phyloP scores from a whole-genome alignment of 2,113 vertebrate genomes.

The Sclerurus mexicanus region DNA sequence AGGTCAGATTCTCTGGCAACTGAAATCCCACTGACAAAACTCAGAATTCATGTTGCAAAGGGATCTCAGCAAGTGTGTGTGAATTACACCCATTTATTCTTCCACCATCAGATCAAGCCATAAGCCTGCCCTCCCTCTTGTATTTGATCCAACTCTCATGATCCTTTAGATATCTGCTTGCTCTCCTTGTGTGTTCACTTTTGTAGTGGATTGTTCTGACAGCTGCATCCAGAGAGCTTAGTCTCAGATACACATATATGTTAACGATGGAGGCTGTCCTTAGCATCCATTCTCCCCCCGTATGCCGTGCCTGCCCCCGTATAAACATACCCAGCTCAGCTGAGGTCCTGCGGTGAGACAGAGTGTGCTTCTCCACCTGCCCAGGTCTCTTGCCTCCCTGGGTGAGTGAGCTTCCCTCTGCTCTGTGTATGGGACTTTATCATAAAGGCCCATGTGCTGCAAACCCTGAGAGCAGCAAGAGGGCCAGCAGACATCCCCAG shows the following conservation, averaged over 20 bases:
- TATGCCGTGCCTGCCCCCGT: background rate
- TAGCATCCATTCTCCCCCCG: background rate
- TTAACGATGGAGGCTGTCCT: background rate
- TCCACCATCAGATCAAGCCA: background rate
- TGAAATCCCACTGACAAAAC: background rate
- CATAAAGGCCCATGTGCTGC: background rate
- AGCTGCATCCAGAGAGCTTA: background rate
- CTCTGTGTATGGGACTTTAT: background rate
- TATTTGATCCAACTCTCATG: background rate
- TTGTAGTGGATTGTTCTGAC: background rate
- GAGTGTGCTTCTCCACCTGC: background rate
- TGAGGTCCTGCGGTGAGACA: background rate
- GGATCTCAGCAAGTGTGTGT: background rate
- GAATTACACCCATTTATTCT: background rate
- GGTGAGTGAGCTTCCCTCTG: background rate
- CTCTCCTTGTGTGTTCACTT: background rate
- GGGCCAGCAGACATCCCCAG: background rate
- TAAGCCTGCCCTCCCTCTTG: background rate
- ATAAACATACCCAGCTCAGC: background rate
- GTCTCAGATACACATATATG: background rate
- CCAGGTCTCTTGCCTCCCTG: too few relatives aligned
- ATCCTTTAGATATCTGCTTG: background rate
- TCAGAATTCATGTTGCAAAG: background rate
- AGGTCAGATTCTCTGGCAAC: background rate
- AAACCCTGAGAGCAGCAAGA: background rate